Percentiles rank a stretch among this genome's conserved stretches.
Evolutionary conservation across 2,797 vertebrate species (phyloP).

Genomic region (Crypturellus tataupa): DNA sequence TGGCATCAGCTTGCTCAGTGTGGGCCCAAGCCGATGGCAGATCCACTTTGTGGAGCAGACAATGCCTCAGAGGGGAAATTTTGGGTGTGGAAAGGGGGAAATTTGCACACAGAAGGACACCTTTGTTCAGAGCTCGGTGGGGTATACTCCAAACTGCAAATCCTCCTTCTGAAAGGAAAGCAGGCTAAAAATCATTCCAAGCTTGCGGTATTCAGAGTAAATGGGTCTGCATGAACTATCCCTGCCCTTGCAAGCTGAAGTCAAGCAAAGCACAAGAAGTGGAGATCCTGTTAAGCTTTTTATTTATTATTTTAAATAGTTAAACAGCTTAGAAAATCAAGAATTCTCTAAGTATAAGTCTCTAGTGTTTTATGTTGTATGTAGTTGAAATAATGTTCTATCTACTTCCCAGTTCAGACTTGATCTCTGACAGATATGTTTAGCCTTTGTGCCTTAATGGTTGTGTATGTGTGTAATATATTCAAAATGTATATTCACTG

Average conservation of each 20-base stretch:
- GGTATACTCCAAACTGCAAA: background rate
- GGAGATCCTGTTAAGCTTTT: background rate
- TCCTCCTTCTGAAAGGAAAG: background rate
- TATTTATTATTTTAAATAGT: background rate
- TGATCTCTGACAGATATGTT: constrained; percentile 7
- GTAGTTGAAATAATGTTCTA: background rate
- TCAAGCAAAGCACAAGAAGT: background rate
- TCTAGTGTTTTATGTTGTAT: background rate
- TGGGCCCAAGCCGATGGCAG: background rate
- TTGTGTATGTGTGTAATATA: constrained; percentile 20
- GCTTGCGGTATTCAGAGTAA: background rate
- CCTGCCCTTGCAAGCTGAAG: background rate
- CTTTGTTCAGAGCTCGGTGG: background rate
- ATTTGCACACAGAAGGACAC: background rate
- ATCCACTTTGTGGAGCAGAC: background rate
- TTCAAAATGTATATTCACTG: constrained; percentile 26
- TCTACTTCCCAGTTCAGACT: constrained; percentile 30
- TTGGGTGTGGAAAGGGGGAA: background rate
- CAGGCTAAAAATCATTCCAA: background rate
- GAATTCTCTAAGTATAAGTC: background rate
- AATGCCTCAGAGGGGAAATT: background rate
- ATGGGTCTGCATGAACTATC: background rate
- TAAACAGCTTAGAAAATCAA: background rate
- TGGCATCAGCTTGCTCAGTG: background rate
- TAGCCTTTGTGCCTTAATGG: constrained; percentile 44